A percentile compares a stretch with the other conserved stretches of the same genome.
Conservation (phyloP, 1,140 invertebrate genomes). For the Leptinotarsa texana region DNA sequence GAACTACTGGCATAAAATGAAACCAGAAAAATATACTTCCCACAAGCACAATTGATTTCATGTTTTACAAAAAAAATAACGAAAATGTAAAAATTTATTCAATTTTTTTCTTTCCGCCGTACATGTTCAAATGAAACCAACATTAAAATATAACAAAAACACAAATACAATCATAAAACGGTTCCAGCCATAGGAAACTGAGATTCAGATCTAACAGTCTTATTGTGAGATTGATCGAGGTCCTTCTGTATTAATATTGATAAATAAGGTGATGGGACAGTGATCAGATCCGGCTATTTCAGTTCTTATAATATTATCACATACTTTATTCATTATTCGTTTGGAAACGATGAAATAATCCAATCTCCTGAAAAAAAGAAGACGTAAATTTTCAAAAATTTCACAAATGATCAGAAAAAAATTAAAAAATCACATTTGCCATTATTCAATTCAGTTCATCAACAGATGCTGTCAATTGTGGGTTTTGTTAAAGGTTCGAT, state of each 20-base stretch:
- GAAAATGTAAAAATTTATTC: slow-evolving; percentile 7
- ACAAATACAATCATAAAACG: neutral
- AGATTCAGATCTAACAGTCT: neutral
- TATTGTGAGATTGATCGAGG: neutral
- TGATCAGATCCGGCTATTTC: slow-evolving; percentile 86
- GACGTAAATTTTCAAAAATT: neutral
- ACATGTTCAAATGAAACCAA: neutral
- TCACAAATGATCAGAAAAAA: no score
- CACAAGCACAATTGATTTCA: no score
- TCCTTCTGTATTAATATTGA: slow-evolving; percentile 54
- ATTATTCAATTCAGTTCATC: no score
- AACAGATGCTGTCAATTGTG: no score
- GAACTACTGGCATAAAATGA: no score
- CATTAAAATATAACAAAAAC: neutral
- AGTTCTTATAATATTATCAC: slow-evolving; percentile 78
- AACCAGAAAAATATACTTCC: no score
- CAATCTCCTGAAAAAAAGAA: slow-evolving; percentile 73
- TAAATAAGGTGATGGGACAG: slow-evolving; percentile 79
- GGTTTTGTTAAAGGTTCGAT: no score
- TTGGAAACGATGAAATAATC: slow-evolving; percentile 94
- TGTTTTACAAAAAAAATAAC: neutral
- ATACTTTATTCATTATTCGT: slow-evolving; percentile 72
- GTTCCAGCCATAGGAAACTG: neutral
- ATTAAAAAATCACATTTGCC: no score
- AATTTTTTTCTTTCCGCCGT: neutral